These are phyloP conservation scores for Syngnathus floridae DNA, from an alignment of 2,113 vertebrate species.

Conservation along the genomic window DNA sequence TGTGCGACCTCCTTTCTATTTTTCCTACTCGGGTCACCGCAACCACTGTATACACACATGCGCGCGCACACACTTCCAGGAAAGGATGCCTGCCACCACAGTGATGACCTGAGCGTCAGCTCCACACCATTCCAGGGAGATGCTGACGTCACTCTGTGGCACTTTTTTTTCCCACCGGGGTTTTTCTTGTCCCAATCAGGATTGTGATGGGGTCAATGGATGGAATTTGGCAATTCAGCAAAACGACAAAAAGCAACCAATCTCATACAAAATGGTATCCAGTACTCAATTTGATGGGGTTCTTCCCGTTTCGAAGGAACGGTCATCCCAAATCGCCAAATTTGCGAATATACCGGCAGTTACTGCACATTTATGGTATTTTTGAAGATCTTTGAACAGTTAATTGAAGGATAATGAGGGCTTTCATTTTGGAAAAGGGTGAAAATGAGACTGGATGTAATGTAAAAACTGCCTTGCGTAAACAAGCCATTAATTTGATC, in stretches of 20 bases:
- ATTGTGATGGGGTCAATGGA: conserved; percentile 50
- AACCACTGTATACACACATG: conserved; percentile 41
- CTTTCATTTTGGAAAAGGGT: background rate
- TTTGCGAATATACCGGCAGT: background rate
- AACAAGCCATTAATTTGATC: background rate
- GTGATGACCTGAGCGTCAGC: conserved; percentile 32
- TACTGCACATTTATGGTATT: background rate
- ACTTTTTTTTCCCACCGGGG: conserved; percentile 40
- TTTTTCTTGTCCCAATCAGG: conserved; percentile 40
- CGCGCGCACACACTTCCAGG: conserved; percentile 54
- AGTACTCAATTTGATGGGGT: background rate
- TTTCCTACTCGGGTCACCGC: conserved; percentile 41
- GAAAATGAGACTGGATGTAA: background rate
- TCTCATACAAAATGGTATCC: background rate
- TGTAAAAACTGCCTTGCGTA: background rate
- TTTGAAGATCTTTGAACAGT: background rate
- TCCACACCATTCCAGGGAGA: conserved; percentile 44
- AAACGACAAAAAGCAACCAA: conserved; percentile 11
- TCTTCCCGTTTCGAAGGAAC: background rate
- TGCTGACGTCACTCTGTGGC: conserved; percentile 41
- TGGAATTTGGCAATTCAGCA: conserved; percentile 20
- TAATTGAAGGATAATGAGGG: background rate
- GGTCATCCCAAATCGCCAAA: background rate
- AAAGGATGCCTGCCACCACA: conserved; percentile 36
- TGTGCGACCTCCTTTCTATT: conserved; percentile 34